Evolutionary conservation across 2,888 invertebrate species (phyloP), one percentile per base, ranked within the genome.

Genomic region (Melanchra persicariae): DNA sequence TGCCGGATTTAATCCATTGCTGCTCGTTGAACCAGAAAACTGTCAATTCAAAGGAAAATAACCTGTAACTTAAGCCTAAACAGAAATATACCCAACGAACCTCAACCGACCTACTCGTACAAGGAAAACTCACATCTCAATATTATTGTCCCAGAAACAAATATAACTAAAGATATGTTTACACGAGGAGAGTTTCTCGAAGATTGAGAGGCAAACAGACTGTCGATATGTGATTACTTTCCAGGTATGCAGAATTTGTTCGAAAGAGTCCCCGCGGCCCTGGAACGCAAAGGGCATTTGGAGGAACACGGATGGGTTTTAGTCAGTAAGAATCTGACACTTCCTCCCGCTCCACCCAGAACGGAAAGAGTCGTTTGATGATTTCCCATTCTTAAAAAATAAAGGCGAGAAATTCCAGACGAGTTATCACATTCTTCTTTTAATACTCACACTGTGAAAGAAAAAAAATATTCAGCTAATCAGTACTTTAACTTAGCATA

Each of bases 11-110:
- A 79, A 75, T 63, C 75, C 73, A 34, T 73, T 47, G 17, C 30
- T 74, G 51, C 60, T 74, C 81, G 34, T 68, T 69, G 77, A 69
- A 75, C 65, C 81, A 68, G 68, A 9, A 81, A 81, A 81, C 54
- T 81, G 70, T 63, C 81, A 81, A 81, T 81, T 70, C 65, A 55
- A 70, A 66, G 70, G 65, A 81, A 77, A 81, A 67, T 81, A 79
- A 81, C 77, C 59, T 63, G 64, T 66, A 57, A 81, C 62, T 63
- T 70, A 62, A 78, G 58, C 59, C 55, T 26, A n/a, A 67, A 62
- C 34, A 55, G 40, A 55, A 64, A 58, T 47, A 26, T 64, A 59
- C 43, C 58, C 82, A 63, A 59, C 65, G 52, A 66, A 81, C 77
- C 62, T 59, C 40, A 65, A 51, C 58, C 45, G 37, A 26, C 47